Conservation (phyloP, 1,140 invertebrate species). For the Phenacoccus solenopsis region DNA sequence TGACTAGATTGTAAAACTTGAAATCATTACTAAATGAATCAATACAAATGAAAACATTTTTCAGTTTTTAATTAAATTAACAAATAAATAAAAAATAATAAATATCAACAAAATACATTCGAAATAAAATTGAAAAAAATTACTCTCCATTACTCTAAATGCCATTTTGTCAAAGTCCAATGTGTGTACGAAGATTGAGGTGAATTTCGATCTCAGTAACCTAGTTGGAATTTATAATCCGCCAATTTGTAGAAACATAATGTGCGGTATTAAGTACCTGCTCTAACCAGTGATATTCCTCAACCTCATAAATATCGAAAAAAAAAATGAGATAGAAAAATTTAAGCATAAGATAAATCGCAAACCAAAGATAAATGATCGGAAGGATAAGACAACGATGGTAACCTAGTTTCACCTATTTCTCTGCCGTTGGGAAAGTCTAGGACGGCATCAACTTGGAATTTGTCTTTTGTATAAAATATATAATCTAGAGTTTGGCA, state of each 20-base stretch:
- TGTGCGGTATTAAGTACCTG: background rate
- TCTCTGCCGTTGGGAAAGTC: conserved; percentile 50
- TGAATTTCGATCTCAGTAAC: background rate
- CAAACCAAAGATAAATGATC: conserved; percentile 66
- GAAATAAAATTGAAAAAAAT: background rate
- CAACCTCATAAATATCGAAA: background rate
- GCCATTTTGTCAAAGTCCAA: background rate
- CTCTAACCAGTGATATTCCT: background rate
- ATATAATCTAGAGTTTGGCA: conserved; percentile 70
- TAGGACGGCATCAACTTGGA: conserved; percentile 46
- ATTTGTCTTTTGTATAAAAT: conserved; percentile 46
- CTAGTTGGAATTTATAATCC: too few species aligned
- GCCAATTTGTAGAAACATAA: background rate
- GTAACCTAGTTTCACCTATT: conserved; percentile 52
- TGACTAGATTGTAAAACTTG: too few species aligned
- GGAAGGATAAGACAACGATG: conserved; percentile 56
- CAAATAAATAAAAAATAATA: background rate
- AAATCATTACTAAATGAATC: too few species aligned
- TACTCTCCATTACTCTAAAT: background rate
- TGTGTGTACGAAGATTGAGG: background rate
- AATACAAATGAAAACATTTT: too few species aligned
- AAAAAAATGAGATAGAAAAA: background rate
- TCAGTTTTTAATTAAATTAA: background rate
- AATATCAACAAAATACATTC: background rate
- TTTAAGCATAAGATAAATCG: conserved; percentile 40